A percentile compares a stretch with the other conserved stretches of the same genome.
Conservation (phyloP, 1,140 invertebrate species). For the Panagrolaimus sp. region DNA sequence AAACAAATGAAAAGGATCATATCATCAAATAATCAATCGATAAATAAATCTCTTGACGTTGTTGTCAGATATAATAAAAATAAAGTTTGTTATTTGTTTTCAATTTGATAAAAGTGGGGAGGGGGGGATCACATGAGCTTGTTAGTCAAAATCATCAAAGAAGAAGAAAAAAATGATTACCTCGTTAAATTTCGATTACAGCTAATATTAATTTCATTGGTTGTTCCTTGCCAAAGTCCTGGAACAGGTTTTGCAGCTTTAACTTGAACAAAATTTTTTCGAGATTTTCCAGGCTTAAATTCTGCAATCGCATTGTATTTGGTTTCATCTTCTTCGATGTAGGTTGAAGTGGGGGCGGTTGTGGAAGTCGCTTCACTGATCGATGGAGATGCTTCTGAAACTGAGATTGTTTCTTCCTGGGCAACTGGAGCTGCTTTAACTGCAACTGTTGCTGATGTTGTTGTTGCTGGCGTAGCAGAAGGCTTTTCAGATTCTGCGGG, state of each 20-base stretch:
- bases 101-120: no score
- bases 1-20: constrained; percentile 3
- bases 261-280: not conserved
- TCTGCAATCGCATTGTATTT: constrained; percentile 42
- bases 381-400: not conserved
- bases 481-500: not conserved
- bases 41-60: not conserved
- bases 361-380: constrained; percentile 15
- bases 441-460: not conserved
- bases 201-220: constrained; percentile 12
- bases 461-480: not conserved
- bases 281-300: not conserved
- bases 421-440: not conserved
- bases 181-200: constrained; percentile 12
- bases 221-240: not conserved
- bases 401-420: not conserved
- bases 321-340: constrained; percentile 28
- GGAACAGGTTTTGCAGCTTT: not conserved
- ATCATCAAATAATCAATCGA: not conserved
- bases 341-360: constrained; percentile 14
- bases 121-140: no score
- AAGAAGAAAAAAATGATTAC: not conserved
- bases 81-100: no score
- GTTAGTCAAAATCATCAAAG: no score
- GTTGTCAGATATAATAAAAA: not conserved